A percentile compares a stretch with the other conserved stretches of the same genome.
phyloP scores from a whole-genome alignment of 2,797 vertebrate genomes.

The Oreonectes daqikongensis region DNA sequence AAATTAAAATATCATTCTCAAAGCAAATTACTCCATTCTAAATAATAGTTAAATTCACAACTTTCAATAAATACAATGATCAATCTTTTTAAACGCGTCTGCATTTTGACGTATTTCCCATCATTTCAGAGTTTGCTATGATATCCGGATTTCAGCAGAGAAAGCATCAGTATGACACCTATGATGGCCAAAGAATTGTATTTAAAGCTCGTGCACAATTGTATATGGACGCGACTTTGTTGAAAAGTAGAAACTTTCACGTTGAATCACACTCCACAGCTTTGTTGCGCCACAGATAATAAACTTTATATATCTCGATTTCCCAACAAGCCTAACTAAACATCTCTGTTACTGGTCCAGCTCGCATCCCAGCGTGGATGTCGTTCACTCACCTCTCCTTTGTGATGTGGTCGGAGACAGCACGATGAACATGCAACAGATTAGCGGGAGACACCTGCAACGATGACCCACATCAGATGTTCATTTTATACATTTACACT shows the following conservation, averaged over 20 bases:
- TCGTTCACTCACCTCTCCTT: constrained; percentile 71
- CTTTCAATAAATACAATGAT: no score
- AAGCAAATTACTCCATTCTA: no score
- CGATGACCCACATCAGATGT: constrained; percentile 47
- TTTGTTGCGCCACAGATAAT: not conserved
- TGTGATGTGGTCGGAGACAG: constrained; percentile 64
- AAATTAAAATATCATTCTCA: no score
- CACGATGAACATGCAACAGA: constrained; percentile 69
- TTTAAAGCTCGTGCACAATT: no score
- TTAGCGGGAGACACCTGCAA: constrained; percentile 75
- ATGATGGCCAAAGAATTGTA: no score
- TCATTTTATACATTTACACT: not conserved
- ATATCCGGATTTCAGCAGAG: not conserved
- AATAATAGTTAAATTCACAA: no score
- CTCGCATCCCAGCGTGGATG: constrained; percentile 17
- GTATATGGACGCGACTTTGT: no score
- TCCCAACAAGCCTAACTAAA: not conserved
- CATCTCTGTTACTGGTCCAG: constrained; percentile 3
- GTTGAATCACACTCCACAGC: not conserved
- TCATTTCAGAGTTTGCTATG: not conserved
- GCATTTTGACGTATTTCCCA: no score
- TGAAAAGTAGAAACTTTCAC: no score
- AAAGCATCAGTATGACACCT: not conserved
- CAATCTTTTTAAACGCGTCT: no score
- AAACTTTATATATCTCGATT: not conserved